Base-by-base conservation (phyloP, 2,113 vertebrate genomes). In the Dinomys branickii region DNA sequence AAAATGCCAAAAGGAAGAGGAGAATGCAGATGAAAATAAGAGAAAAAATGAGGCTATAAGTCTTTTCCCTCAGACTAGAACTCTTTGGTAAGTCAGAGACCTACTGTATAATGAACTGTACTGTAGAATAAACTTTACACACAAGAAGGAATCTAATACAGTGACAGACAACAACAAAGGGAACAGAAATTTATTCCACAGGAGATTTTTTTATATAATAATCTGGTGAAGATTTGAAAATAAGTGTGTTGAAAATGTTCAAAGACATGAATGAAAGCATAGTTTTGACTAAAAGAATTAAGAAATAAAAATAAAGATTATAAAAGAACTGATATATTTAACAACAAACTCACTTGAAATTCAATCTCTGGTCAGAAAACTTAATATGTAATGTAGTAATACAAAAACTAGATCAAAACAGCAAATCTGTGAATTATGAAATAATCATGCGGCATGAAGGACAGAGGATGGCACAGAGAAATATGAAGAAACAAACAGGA, bases 191-290 rank as follows among this genome's bases (percentile, higher is more conserved):
- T 89, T 71, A 75, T 26, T 73, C 63, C 26, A 52, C 41, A 96
- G 38, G 24, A 85, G 94, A 83, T 94, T 81, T 65, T 81, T 88
- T 95, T 73, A 92, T 69, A 47, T 61, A 67, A 67, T 52, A 54
- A 4, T 59, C 7, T 75, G n/a, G 71, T 44, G 50, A 96, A 85
- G 3, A 63, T 82, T 93, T 95, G 47, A 89, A 81, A 82, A 85
- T 92, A 54, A 71, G 16, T 50, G 10, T 75, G 35, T 41, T 52
- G n/a, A 73, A 92, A 86, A 81, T 63, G 28, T 88, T 94, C 94
- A 94, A 96, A 94, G 33, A 71, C 14, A 71, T 78, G 83, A 83
- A 71, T 80, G 30, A 94, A 95, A 87, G 59, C 13, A 44, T 28
- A 95, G 73, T 47, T 65, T 47, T 73, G 12, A 65, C 19, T 52